These are phyloP conservation scores for Neuroterus valhalla DNA, from an alignment of 1,140 invertebrate genomes.

Conservation along the genomic window DNA sequence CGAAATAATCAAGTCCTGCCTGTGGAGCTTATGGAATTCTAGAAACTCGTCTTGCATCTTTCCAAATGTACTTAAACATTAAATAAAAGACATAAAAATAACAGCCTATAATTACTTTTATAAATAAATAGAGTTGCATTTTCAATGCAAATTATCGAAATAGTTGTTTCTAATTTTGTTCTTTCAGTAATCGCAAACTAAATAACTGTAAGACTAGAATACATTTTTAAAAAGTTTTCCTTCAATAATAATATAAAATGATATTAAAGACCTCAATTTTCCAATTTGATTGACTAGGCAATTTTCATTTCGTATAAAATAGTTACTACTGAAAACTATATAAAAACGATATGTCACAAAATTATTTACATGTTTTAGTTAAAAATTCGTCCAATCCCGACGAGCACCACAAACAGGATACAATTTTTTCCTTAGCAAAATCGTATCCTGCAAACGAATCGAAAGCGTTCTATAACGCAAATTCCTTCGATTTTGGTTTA, in stretches of 20 bases:
- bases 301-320: conserved; percentile 31
- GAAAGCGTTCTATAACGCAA: conserved; percentile 43
- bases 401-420: conserved; percentile 57
- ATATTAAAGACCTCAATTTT: conserved; percentile 23
- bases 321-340: conserved; percentile 14
- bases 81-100: conserved; percentile 52
- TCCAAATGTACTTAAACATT: conserved; percentile 27
- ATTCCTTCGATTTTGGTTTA: conserved; percentile 46
- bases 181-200: conserved; percentile 1
- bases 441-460: conserved; percentile 39
- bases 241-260: not conserved
- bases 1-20: conserved; percentile 43
- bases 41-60: conserved; percentile 41
- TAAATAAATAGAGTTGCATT: conserved; percentile 1
- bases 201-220: conserved; percentile 10
- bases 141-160: not conserved
- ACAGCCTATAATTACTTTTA: conserved; percentile 38
- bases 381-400: conserved; percentile 46
- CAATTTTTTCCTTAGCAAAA: conserved; percentile 39
- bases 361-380: conserved; percentile 43
- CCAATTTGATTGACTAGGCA: conserved; percentile 17
- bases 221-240: not conserved
- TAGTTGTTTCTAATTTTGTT: conserved; percentile 20
- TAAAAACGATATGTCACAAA: conserved; percentile 29
- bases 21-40: conserved; percentile 54